Conservation (phyloP, 2,113 vertebrate species). For the Amazona guildingii region DNA sequence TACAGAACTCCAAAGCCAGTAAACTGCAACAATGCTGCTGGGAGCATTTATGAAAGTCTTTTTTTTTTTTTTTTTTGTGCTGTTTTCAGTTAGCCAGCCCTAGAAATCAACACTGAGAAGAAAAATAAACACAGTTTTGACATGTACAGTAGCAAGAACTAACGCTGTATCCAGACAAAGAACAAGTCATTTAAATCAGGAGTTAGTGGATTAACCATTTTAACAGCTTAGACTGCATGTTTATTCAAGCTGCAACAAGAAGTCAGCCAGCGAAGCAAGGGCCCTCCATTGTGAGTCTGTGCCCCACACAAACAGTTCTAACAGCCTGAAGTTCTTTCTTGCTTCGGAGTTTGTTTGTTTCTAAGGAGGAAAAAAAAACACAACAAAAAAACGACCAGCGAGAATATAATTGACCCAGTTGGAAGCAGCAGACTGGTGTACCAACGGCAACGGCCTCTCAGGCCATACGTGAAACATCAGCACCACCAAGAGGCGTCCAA, state of each 20-base stretch:
- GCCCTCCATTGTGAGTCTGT: neutral
- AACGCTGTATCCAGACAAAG: neutral
- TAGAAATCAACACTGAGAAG: constrained; percentile 3
- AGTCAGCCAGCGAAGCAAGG: neutral
- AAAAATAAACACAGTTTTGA: constrained; percentile 33
- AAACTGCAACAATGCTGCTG: neutral
- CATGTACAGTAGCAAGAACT: constrained; percentile 10
- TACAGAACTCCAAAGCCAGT: neutral
- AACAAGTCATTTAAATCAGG: neutral
- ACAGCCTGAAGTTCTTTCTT: neutral
- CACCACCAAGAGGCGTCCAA: constrained; percentile 60
- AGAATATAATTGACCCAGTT: constrained; percentile 14
- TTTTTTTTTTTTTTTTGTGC: neutral
- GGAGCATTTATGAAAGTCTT: neutral
- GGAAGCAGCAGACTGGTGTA: neutral
- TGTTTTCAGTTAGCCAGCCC: neutral
- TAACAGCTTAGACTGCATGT: neutral
- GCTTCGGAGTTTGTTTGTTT: constrained; percentile 3
- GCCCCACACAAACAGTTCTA: neutral
- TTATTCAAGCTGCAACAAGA: neutral
- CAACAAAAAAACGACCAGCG: neutral
- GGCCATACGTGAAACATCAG: neutral
- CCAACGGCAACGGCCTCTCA: fast-evolving
- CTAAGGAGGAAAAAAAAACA: neutral
- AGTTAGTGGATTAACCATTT: neutral